Percentiles rank a stretch among this genome's conserved stretches.
phyloP scores from a whole-genome alignment of 1,140 invertebrate genomes.

The Zophobas atratus region DNA sequence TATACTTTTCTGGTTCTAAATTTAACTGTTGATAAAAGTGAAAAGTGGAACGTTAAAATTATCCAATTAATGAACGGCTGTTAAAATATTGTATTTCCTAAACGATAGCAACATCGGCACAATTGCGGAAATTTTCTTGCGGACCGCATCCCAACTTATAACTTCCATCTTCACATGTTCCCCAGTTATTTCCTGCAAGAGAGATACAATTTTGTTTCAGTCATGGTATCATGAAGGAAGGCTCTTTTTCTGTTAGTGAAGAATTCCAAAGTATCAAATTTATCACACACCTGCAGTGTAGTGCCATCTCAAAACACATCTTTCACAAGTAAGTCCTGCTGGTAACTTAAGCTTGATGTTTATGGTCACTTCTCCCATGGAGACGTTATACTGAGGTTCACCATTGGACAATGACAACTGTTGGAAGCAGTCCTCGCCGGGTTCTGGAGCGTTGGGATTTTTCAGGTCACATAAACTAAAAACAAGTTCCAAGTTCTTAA shows the following conservation, averaged over 20 bases:
- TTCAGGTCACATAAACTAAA: constrained; percentile 54
- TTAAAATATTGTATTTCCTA: neutral
- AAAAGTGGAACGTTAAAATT: no score
- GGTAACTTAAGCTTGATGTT: constrained; percentile 56
- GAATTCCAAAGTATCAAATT: neutral
- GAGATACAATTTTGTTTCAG: constrained; percentile 8
- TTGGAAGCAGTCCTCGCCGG: constrained; percentile 55
- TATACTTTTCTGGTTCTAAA: no score
- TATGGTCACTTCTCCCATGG: constrained; percentile 59
- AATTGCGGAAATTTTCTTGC: constrained; percentile 80
- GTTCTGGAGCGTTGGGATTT: constrained; percentile 54
- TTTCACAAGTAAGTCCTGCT: constrained; percentile 51
- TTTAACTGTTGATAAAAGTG: no score
- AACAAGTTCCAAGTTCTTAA: neutral
- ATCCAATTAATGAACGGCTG: no score
- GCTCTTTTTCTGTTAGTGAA: neutral
- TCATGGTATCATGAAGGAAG: neutral
- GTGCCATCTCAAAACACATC: constrained; percentile 59
- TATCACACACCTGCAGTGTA: constrained; percentile 52
- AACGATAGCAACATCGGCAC: constrained; percentile 77
- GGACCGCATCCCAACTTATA: constrained; percentile 73
- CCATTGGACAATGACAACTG: constrained; percentile 36
- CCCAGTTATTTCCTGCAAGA: constrained; percentile 73
- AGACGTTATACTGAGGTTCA: constrained; percentile 25
- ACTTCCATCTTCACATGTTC: constrained; percentile 68